A percentile compares a stretch with the other conserved stretches of the same genome.
These are phyloP conservation scores for Lucilia cuprina DNA, from an alignment of 1,140 invertebrate genomes.

Conservation along the genomic window DNA sequence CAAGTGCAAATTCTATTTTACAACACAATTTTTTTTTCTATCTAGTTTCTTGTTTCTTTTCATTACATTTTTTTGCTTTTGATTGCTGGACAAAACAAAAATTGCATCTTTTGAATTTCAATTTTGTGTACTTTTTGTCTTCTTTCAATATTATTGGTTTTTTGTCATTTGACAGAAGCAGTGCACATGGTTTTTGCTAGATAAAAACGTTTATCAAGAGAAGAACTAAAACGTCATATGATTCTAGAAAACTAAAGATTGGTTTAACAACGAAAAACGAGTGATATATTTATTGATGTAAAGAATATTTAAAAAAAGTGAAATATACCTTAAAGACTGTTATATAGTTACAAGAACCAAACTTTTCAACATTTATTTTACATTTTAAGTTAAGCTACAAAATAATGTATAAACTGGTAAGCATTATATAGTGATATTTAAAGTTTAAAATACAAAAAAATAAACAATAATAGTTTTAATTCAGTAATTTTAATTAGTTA, in stretches of 20 bases:
- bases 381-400: not conserved
- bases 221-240: not conserved
- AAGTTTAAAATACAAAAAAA: too few relatives aligned
- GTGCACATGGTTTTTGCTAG: not conserved
- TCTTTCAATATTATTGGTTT: not conserved
- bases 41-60: not conserved
- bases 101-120: not conserved
- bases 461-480: too few relatives aligned
- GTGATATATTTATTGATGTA: not conserved
- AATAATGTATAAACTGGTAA: constrained; percentile 2
- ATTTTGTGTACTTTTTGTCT: not conserved
- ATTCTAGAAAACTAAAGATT: not conserved
- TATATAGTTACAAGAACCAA: not conserved
- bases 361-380: not conserved
- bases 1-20: constrained; percentile 50
- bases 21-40: not conserved
- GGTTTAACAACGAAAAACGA: constrained; percentile 23
- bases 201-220: not conserved
- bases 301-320: not conserved
- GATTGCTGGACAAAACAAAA: constrained; percentile 22
- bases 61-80: constrained; percentile 26
- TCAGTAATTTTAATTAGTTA: too few relatives aligned
- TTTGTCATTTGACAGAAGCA: not conserved
- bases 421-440: not conserved
- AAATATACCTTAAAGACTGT: not conserved